These are phyloP conservation scores for Pipistrellus kuhlii DNA, from an alignment of 2,797 vertebrate species.

Conservation along the genomic window DNA sequence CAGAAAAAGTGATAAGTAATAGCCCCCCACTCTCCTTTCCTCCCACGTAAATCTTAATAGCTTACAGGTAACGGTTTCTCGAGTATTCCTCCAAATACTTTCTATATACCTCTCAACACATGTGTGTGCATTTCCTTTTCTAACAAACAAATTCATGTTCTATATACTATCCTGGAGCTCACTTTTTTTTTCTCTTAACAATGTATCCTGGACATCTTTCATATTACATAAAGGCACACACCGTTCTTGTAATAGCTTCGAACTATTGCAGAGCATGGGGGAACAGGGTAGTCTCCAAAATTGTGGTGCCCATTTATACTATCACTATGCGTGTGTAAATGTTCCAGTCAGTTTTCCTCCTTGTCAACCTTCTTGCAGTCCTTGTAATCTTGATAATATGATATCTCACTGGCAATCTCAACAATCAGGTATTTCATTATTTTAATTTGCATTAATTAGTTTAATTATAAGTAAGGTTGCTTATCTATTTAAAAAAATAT, in stretches of 20 bases:
- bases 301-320: neutral
- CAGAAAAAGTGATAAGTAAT: neutral
- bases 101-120: neutral
- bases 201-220: neutral
- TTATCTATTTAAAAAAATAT: neutral
- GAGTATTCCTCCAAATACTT: neutral
- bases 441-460: constrained; percentile 40
- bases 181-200: neutral
- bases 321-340: neutral
- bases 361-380: neutral
- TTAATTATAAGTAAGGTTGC: neutral
- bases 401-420: neutral
- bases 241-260: constrained; percentile 24
- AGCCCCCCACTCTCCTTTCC: neutral
- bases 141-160: neutral
- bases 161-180: neutral
- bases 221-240: neutral
- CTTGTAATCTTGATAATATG: neutral
- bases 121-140: neutral
- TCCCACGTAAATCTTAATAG: neutral
- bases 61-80: neutral
- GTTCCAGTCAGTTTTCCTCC: neutral
- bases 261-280: too few species aligned
- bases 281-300: neutral
- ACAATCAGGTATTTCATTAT: constrained; percentile 15